phyloP scores from a whole-genome alignment of 2,113 vertebrate genomes.

The Eulemur rufifrons region DNA sequence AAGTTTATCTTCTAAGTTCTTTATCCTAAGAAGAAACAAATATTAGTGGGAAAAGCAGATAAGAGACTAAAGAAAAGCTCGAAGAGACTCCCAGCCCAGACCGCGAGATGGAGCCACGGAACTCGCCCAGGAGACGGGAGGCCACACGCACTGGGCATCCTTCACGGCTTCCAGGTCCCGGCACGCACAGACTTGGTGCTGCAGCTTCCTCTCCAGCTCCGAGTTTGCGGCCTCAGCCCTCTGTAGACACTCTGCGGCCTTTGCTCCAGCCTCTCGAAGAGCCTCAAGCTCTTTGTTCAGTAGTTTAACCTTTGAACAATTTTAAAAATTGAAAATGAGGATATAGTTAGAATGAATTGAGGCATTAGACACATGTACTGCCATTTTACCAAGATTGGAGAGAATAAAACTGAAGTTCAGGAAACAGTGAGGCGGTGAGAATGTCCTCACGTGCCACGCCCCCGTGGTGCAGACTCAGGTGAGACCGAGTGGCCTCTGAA shows the following conservation, averaged over 20 bases:
- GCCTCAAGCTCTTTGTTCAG: constrained; percentile 83
- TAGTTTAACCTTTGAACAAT: constrained; percentile 82
- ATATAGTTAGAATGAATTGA: not conserved
- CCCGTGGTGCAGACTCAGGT: not conserved
- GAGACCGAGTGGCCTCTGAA: not conserved
- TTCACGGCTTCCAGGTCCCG: constrained; percentile 80
- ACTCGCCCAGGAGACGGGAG: too few species aligned
- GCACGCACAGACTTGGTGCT: constrained; percentile 77
- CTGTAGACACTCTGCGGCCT: constrained; percentile 79
- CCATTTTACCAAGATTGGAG: too few species aligned
- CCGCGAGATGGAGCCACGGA: not conserved
- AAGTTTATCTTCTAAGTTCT: constrained; percentile 82
- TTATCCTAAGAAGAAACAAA: constrained; percentile 82
- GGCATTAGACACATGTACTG: accelerated
- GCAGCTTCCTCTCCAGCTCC: constrained; percentile 79
- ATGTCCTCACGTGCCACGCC: accelerated
- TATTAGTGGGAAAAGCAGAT: not conserved
- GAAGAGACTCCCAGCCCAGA: not conserved
- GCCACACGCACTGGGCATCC: constrained; percentile 79
- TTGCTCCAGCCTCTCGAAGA: constrained; percentile 70
- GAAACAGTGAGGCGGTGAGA: too few species aligned
- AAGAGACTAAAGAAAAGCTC: not conserved
- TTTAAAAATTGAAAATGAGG: not conserved
- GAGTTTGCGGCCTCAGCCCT: constrained; percentile 73
- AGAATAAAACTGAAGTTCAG: not conserved